These are phyloP conservation scores for Hydractinia echinata DNA, from an alignment of 30 jellyfish, hydroid and myxozoan species.

Conservation along the genomic window DNA sequence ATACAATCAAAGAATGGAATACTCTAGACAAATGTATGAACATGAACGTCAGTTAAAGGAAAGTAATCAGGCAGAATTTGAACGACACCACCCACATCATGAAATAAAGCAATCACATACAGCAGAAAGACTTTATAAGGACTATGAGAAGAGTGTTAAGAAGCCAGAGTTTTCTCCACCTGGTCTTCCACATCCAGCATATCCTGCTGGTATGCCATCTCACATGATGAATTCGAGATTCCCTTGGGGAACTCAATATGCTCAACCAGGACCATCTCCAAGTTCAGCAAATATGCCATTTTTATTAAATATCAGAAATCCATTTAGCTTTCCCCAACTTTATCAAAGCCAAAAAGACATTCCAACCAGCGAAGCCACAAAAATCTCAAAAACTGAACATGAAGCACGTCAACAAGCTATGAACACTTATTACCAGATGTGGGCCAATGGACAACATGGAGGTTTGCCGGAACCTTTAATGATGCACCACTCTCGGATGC, in stretches of 20 bases:
- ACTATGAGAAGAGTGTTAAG: background rate
- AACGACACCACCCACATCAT: background rate
- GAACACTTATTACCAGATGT: constrained; percentile 38
- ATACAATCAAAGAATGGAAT: background rate
- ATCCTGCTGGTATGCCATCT: constrained; percentile 3
- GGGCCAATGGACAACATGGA: constrained; percentile 47
- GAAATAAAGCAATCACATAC: background rate
- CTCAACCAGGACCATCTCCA: constrained; percentile 25
- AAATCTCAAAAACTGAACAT: constrained; percentile 29
- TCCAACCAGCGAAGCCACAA: constrained; percentile 24
- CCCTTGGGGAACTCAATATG: constrained; percentile 27
- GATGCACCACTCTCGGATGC: background rate
- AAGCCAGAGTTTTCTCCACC: constrained; percentile 4
- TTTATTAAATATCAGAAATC: constrained; percentile 21
- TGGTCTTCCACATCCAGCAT: background rate
- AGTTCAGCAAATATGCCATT: constrained; percentile 26
- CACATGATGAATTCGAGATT: constrained; percentile 10
- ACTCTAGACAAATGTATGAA: background rate
- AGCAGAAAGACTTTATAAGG: constrained; percentile 4
- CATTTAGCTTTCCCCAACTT: constrained; percentile 30
- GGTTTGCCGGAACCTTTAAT: constrained; percentile 25
- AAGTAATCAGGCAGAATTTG: background rate
- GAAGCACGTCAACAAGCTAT: constrained; percentile 42
- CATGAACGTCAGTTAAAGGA: background rate
- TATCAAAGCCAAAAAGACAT: background rate